Conservation (phyloP, 2,888 invertebrate species). For the Drosophila neonasuta region DNA sequence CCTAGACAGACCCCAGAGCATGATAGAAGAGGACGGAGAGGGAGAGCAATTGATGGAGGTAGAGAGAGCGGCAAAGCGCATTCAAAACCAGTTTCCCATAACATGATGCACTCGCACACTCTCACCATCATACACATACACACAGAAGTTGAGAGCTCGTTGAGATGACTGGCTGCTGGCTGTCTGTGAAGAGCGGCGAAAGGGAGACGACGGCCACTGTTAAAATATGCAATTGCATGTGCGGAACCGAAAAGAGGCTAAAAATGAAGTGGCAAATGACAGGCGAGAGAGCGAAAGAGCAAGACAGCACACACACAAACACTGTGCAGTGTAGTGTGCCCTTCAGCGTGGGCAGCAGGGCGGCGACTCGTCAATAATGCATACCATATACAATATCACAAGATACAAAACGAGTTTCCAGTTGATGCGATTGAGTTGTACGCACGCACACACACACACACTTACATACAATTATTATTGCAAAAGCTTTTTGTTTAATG, state of each 20-base stretch:
- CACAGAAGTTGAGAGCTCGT: conserved; percentile 39
- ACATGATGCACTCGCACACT: conserved; percentile 48
- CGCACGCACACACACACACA: conserved; percentile 7
- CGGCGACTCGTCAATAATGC: conserved; percentile 66
- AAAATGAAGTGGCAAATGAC: conserved; percentile 62
- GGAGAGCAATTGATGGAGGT: background rate
- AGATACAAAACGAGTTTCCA: conserved; percentile 47
- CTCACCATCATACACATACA: background rate
- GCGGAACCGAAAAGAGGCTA: conserved; percentile 53
- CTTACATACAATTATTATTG: conserved; percentile 43
- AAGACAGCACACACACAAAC: conserved; percentile 18
- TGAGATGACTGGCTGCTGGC: conserved; percentile 24
- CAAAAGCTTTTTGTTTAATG: conserved; percentile 40
- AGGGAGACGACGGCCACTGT: conserved; percentile 39
- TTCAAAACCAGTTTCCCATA: conserved; percentile 66
- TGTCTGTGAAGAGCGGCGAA: conserved; percentile 1
- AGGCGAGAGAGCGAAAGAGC: conserved; percentile 16
- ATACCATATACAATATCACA: conserved; percentile 53
- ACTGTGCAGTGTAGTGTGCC: conserved; percentile 38
- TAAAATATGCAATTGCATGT: conserved; percentile 75
- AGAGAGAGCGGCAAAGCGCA: conserved; percentile 24
- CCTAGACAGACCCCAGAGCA: conserved; percentile 28
- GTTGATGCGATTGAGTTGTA: conserved; percentile 29
- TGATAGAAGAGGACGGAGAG: conserved; percentile 1
- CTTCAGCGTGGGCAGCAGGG: conserved; percentile 46